Percentiles rank a stretch among this genome's conserved stretches.
Conservation (phyloP, 2,797 vertebrate species). For the Cuniculus paca region DNA sequence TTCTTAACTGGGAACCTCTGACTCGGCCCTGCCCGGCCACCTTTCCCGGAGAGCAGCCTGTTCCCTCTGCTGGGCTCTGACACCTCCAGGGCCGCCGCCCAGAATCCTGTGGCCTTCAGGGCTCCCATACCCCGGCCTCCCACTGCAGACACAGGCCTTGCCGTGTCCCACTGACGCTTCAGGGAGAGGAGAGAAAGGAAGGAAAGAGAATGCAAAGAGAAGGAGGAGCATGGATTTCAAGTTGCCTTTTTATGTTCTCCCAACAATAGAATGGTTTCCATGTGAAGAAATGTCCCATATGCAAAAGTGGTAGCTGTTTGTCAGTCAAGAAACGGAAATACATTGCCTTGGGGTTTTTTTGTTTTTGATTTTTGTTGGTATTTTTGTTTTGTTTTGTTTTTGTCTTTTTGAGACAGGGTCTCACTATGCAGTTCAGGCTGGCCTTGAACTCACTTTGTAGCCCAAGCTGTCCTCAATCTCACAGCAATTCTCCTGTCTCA, state of each 20-base stretch:
- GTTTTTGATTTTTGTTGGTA: no score
- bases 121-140: not conserved
- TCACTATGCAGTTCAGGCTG: no score
- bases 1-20: not conserved
- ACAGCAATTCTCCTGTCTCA: no score
- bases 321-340: not conserved
- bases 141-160: not conserved
- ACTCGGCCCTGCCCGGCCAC: no score
- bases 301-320: not conserved
- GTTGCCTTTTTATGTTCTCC: not conserved
- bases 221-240: not conserved
- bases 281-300: not conserved
- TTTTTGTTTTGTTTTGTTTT: no score
- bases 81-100: no score
- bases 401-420: no score
- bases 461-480: no score
- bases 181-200: not conserved
- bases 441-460: no score
- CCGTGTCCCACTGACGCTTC: not conserved
- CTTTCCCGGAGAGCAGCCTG: not conserved
- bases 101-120: fast-evolving
- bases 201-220: not conserved
- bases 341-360: not conserved
- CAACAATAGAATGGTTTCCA: not conserved
- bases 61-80: no score